Conservation (phyloP, 2,888 invertebrate species). For the Hypomecis atomaria region DNA sequence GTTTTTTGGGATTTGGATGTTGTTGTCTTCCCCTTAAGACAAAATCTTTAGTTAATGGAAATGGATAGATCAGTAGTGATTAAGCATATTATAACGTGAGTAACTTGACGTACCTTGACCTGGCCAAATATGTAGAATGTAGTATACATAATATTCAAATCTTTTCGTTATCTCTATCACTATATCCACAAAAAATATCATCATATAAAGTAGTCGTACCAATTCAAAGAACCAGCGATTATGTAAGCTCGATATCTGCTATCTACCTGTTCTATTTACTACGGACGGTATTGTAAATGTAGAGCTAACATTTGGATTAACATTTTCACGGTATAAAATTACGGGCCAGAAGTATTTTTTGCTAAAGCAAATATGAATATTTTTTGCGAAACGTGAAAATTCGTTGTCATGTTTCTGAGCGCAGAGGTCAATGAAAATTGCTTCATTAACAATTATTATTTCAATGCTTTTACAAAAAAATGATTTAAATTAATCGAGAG, state of each 20-base stretch:
- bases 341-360: slow-evolving; percentile 14
- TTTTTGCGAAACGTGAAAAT: slow-evolving; percentile 12
- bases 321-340: slow-evolving; percentile 23
- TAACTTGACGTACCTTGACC: no score
- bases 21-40: no score
- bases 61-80: no score
- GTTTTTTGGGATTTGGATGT: no score
- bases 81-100: no score
- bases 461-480: neutral
- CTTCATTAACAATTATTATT: slow-evolving; percentile 15
- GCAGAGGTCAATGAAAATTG: slow-evolving; percentile 12
- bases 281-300: slow-evolving; percentile 4
- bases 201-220: neutral
- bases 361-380: slow-evolving; percentile 19
- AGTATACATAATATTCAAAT: no score
- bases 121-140: no score
- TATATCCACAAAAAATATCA: no score
- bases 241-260: neutral
- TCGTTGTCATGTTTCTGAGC: neutral
- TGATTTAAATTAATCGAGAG: slow-evolving; percentile 1
- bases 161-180: no score
- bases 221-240: neutral
- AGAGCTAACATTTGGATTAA: slow-evolving; percentile 22
- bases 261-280: neutral
- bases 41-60: no score